A percentile compares a stretch with the other conserved stretches of the same genome.
These are phyloP conservation scores for Lordiphosa clarofinis DNA, from an alignment of 1,140 invertebrate genomes.

Conservation along the genomic window DNA sequence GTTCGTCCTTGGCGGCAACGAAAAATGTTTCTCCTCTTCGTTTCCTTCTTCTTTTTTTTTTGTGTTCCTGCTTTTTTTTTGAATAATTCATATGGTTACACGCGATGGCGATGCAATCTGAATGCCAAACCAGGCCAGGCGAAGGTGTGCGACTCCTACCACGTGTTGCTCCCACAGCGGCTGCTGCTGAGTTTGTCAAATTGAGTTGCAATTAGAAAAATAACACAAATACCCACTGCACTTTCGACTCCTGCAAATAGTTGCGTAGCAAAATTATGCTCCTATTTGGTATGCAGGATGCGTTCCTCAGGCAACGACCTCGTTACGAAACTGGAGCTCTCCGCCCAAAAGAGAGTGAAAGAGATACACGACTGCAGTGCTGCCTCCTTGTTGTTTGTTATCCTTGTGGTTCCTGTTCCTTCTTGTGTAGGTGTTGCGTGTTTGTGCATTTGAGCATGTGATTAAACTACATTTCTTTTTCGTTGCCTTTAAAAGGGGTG, in stretches of 20 bases:
- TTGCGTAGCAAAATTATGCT: conserved; percentile 50
- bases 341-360: conserved; percentile 15
- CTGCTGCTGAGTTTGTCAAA: conserved; percentile 65
- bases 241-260: conserved; percentile 46
- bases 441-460: conserved; percentile 74
- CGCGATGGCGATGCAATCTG: conserved; percentile 75
- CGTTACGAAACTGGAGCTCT: conserved; percentile 70
- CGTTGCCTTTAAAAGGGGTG: conserved; percentile 37
- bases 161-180: too few species aligned
- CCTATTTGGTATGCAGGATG: conserved; percentile 67
- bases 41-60: conserved; percentile 8
- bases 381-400: conserved; percentile 26
- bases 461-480: conserved; percentile 70
- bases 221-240: not conserved
- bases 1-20: conserved; percentile 78
- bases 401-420: conserved; percentile 9
- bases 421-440: conserved; percentile 62
- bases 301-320: conserved; percentile 65
- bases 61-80: conserved; percentile 51
- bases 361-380: conserved; percentile 19
- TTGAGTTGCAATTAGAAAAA: conserved; percentile 68
- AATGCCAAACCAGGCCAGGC: conserved; percentile 68
- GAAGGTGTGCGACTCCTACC: conserved; percentile 38
- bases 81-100: conserved; percentile 79
- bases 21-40: conserved; percentile 43